Evolutionary conservation across 1,140 invertebrate genomes (phyloP).

Genomic region (Pogonus chalceus): DNA sequence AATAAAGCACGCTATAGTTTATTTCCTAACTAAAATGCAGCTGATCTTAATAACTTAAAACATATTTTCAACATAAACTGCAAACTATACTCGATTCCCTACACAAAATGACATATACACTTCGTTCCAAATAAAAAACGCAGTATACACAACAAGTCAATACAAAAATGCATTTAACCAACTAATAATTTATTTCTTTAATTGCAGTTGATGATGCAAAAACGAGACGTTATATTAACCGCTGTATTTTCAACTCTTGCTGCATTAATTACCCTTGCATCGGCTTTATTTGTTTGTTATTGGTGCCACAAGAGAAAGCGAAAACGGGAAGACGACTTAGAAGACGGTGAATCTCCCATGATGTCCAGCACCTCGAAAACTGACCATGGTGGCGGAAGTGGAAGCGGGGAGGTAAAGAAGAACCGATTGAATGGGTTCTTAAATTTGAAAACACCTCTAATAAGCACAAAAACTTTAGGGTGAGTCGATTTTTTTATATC

Average conservation of each 20-base stretch:
- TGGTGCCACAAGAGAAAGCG: conserved; percentile 34
- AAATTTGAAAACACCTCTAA: conserved; percentile 66
- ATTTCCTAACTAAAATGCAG: no score
- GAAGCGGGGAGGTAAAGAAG: conserved; percentile 27
- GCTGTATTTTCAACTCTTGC: conserved; percentile 38
- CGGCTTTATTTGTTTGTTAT: conserved; percentile 35
- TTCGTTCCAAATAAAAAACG: background rate
- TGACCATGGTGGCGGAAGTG: conserved; percentile 3
- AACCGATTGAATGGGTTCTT: conserved; percentile 56
- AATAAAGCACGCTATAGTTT: no score
- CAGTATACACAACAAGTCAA: background rate
- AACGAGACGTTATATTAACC: conserved; percentile 39
- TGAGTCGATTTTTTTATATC: conserved; percentile 38
- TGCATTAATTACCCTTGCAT: conserved; percentile 35
- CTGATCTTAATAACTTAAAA: no score
- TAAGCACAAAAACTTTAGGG: conserved; percentile 53
- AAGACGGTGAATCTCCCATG: conserved; percentile 24
- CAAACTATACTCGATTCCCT: no score
- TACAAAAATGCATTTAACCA: background rate
- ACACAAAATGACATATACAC: background rate
- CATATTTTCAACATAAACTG: no score
- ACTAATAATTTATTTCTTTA: conserved; percentile 15
- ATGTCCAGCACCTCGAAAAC: conserved; percentile 9
- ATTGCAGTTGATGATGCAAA: conserved; percentile 40
- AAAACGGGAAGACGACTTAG: conserved; percentile 33